These are phyloP conservation scores for Euspilapteryx auroguttella DNA, from an alignment of 2,888 invertebrate genomes.

Conservation along the genomic window DNA sequence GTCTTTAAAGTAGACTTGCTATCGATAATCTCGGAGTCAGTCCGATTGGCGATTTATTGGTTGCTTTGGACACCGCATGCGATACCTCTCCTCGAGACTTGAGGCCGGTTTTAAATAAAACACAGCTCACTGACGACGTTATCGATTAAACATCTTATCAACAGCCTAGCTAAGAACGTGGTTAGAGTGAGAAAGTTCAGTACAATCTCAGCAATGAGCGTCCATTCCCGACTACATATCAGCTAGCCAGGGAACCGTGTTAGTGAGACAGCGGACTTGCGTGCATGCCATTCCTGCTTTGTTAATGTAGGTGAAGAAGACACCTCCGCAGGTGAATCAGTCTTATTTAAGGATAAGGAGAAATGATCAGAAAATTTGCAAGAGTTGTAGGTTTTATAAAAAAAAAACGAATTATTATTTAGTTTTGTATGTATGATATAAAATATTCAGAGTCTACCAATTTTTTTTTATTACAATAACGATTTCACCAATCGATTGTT, in stretches of 20 bases:
- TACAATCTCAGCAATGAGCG: conserved; percentile 6
- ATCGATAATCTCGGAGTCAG: conserved; percentile 23
- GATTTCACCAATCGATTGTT: no score
- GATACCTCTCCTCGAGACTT: conserved; percentile 4
- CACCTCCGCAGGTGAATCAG: conserved; percentile 1
- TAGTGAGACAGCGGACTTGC: conserved; percentile 1
- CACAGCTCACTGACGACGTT: conserved; percentile 18
- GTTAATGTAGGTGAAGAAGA: no score
- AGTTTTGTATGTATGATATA: no score
- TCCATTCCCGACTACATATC: conserved; percentile 3
- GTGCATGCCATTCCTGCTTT: conserved; percentile 1
- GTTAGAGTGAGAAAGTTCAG: conserved; percentile 1
- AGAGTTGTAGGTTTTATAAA: no score
- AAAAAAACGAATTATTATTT: no score
- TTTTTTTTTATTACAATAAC: no score
- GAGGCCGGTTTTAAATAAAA: conserved; percentile 26
- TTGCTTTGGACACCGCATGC: conserved; percentile 18
- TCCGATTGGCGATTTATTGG: conserved; percentile 31
- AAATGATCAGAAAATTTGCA: no score
- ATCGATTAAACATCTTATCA: conserved; percentile 23
- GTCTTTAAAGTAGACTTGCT: no score
- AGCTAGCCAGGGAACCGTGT: conserved; percentile 3
- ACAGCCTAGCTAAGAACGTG: conserved; percentile 2
- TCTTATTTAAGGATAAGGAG: conserved; percentile 1
- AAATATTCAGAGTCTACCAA: no score